Conservation (phyloP, 37 sponge, comb jelly and placozoan genomes). For the Bolinopsis microptera region DNA sequence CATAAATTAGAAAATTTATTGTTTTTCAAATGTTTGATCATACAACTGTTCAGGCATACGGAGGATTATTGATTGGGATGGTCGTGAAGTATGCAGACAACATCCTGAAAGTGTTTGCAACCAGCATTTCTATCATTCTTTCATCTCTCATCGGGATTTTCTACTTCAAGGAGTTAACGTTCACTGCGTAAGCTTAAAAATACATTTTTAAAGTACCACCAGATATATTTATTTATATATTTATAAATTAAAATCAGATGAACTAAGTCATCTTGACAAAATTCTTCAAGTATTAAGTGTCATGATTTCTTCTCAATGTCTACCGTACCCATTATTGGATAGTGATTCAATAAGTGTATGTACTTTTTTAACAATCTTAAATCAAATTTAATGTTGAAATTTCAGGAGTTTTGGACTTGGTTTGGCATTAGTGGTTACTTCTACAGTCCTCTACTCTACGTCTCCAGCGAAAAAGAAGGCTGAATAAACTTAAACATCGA, state of each 20-base stretch:
- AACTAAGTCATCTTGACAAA: no score
- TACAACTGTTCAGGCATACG: constrained; percentile 74
- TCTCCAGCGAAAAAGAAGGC: constrained; percentile 33
- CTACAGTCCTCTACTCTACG: neutral
- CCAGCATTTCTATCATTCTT: constrained; percentile 86
- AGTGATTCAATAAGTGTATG: no score
- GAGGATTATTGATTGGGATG: constrained; percentile 85
- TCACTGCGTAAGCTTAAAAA: constrained; percentile 66
- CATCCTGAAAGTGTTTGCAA: constrained; percentile 97
- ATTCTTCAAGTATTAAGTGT: no score
- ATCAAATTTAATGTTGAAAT: no score
- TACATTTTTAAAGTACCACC: neutral
- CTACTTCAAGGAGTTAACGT: constrained; percentile 78
- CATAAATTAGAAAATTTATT: no score
- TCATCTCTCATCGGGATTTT: constrained; percentile 85
- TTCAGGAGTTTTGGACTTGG: constrained; percentile 56
- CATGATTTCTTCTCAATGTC: no score
- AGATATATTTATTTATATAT: neutral
- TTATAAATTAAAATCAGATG: no score
- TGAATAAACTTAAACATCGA: neutral
- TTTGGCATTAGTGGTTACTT: neutral
- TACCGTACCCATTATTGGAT: no score
- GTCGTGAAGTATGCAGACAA: constrained; percentile 99
- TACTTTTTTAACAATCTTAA: no score
- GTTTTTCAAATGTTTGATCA: neutral